Evolutionary conservation across 1,140 invertebrate species (phyloP), one percentile per base, ranked within the genome.

Genomic region (Augochlora pura): DNA sequence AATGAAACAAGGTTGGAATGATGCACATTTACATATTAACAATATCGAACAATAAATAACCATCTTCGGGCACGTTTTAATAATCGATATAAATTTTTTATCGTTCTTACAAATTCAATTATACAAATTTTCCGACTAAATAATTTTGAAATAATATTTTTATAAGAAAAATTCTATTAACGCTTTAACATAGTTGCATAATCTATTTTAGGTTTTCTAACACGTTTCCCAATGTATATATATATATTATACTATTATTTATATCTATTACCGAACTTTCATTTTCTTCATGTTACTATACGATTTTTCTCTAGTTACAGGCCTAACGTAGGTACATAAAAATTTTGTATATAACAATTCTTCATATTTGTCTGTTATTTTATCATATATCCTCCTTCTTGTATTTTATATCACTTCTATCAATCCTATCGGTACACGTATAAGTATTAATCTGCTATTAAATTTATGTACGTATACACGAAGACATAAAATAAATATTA

Each of bases 401-500:
- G 49, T 52, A 52, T 52, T 52, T 52, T 16, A 52, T 52, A 12
- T 18, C 38, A 10, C 8, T 49, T 46, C 32, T 68, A 32, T 75
- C 46, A 52, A 68, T 25, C 9, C 38, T 64, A 52, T 70, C 39
- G 8, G 14, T 32, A 63, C 21, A 23, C 42, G n/a, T 38, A 42
- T 27, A 71, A 27, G 1, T 12, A 42, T 71, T 71, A 54, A 32
- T 77, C 54, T 54, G 27, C 27, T 52, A 72, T 71, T 63, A 46
- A 71, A 52, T 54, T 39, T 77, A 25, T 39, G 23, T 70, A 49
- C 27, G 21, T 38, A 23, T 46, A 59, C 39, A 60, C 42, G 38
- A 18, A 77, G 27, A 60, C 8, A 68, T 38, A 25, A 49, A 77
- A 62, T 49, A 62, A 69, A 77, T 49, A 9, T 77, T 4, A 62